phyloP scores from a whole-genome alignment of 2,888 invertebrate genomes.

The Drosophila prolongata region DNA sequence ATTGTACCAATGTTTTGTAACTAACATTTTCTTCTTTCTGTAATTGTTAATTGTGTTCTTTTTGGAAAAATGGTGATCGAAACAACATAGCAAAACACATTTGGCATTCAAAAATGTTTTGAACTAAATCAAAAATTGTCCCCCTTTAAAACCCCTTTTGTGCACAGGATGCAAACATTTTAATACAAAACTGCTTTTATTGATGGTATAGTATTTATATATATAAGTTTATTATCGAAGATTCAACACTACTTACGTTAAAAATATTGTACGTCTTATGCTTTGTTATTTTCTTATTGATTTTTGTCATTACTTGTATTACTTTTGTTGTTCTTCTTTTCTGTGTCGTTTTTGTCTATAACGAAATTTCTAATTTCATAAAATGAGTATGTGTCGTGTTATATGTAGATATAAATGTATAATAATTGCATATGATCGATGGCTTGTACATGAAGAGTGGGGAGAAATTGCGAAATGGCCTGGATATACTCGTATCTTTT shows the following conservation, averaged over 20 bases:
- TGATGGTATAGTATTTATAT: slow-evolving; percentile 50
- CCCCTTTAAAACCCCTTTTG: too few relatives aligned
- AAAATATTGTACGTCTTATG: slow-evolving; percentile 76
- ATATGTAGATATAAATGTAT: slow-evolving; percentile 56
- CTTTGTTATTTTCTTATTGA: slow-evolving; percentile 50
- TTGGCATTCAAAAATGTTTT: too few relatives aligned
- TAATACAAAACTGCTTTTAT: neutral
- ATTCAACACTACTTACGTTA: slow-evolving; percentile 78
- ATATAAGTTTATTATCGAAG: slow-evolving; percentile 78
- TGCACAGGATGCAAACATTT: neutral
- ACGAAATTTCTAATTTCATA: slow-evolving; percentile 74
- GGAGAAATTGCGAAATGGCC: slow-evolving; percentile 57
- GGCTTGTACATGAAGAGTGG: slow-evolving; percentile 63
- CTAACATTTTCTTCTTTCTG: too few relatives aligned
- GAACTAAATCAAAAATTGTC: too few relatives aligned
- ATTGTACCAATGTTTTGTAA: too few relatives aligned
- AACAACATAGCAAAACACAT: too few relatives aligned
- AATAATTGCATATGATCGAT: slow-evolving; percentile 75
- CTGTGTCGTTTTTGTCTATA: slow-evolving; percentile 32
- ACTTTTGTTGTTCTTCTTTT: slow-evolving; percentile 16
- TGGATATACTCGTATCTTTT: slow-evolving; percentile 38
- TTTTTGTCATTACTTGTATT: slow-evolving; percentile 33
- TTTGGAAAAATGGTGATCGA: too few relatives aligned
- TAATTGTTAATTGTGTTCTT: too few relatives aligned
- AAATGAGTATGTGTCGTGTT: slow-evolving; percentile 58